Conservation (phyloP, 2,797 vertebrate species). For the Onychomys torridus region DNA sequence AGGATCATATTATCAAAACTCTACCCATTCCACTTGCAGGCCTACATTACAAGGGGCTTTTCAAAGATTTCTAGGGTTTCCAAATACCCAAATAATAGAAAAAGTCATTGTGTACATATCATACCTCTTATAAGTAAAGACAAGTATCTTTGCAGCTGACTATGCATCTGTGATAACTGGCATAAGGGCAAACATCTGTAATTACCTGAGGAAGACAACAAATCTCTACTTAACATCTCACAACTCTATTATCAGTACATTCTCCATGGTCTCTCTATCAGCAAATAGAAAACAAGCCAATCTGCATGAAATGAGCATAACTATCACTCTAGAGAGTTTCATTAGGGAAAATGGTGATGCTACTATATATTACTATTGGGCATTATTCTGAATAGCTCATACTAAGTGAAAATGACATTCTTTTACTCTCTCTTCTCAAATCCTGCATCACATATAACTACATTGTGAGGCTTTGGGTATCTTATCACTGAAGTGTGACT, state of each 20-base stretch:
- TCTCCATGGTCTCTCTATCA: conserved; percentile 32
- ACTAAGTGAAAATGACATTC: conserved; percentile 6
- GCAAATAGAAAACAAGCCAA: conserved; percentile 57
- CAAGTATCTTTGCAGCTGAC: conserved; percentile 22
- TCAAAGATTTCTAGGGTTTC: not conserved
- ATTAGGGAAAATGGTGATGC: not conserved
- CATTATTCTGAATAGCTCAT: not conserved
- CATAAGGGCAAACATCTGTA: conserved; percentile 38
- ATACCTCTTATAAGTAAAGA: conserved; percentile 28
- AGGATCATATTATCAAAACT: not conserved
- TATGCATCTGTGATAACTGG: not conserved
- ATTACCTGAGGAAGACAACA: conserved; percentile 30
- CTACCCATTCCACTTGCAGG: not conserved
- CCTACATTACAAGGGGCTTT: conserved; percentile 34
- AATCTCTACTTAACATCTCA: conserved; percentile 42
- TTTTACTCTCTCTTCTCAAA: conserved; percentile 28
- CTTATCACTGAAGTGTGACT: not conserved
- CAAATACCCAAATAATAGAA: conserved; percentile 41
- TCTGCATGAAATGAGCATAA: not conserved
- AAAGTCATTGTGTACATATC: conserved; percentile 17
- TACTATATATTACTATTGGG: not conserved
- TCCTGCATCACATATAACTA: not conserved
- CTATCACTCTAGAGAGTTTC: not conserved
- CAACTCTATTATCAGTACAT: conserved; percentile 14
- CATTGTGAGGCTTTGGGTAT: not conserved